Base-by-base conservation (phyloP, 2,888 invertebrate genomes). In the Idaea straminata region DNA sequence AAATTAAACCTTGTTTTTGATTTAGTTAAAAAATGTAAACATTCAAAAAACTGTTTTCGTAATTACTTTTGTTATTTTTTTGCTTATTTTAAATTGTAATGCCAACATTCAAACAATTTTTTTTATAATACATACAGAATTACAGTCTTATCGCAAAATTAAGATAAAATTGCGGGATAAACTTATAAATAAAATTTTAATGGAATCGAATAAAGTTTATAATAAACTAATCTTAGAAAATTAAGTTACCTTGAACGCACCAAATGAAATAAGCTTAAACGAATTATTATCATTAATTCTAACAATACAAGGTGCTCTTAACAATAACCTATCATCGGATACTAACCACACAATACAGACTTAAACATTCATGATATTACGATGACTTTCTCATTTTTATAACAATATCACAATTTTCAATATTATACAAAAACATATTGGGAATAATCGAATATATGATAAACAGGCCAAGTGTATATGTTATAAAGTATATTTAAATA, bases 371-470 rank as follows among this genome's bases (percentile, higher is more conserved):
- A 84, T 79, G 86, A 86, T 79, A 83, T 77, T 84, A 88, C 78
- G 82, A 86, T 85, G 82, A 82, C 80, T 80, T 82, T 77, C 81
- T 85, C 72, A 85, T 80, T 85, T 77, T 88, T 86, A 88, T 90
- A 92, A 92, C 91, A 91, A 92, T 92, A 92, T 92, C 92, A 92
- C 92, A 92, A 89, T 92, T 91, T 92, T 92, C 84, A 91, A 91
- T 92, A 92, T 92, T 91, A 90, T 91, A 91, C 91, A 89, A 85
- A 89, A 89, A 86, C 85, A 87, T 82, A 83, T 85, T 85, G 85
- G 86, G 89, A 83, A 89, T 85, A 85, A 85, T 62, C 84, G 87
- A 85, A 88, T 86, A 25, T 83, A 90, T 77, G 81, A 83, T 84
- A 86, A 89, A 92, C 88, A 90, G 89, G 88, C 89, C 86, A 92